Percentiles rank a stretch among this genome's conserved stretches.
Conservation (phyloP, 1,140 invertebrate species). For the Cydia splendana region DNA sequence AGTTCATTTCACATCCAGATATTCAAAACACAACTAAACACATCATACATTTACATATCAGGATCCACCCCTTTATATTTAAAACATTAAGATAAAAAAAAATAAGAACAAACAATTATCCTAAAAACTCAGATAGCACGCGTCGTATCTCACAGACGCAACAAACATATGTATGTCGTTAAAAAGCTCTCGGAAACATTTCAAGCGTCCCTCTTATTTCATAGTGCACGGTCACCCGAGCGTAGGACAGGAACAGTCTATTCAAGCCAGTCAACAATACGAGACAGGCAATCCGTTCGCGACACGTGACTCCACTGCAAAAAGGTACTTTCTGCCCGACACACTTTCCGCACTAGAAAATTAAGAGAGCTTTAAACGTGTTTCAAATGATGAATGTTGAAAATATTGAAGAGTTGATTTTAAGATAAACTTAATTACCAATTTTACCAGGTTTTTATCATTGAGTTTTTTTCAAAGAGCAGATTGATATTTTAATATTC, state of each 20-base stretch:
- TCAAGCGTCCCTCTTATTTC: constrained; percentile 10
- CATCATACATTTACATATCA: neutral
- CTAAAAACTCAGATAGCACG: neutral
- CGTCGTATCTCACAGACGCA: neutral
- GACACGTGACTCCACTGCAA: constrained; percentile 38
- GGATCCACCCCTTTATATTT: neutral
- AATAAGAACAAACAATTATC: neutral
- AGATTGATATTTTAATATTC: neutral
- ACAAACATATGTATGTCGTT: neutral
- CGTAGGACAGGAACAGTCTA: constrained; percentile 38
- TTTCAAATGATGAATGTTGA: too few species aligned
- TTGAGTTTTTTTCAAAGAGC: neutral
- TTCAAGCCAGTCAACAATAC: constrained; percentile 43
- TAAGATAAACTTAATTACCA: neutral
- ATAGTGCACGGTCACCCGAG: constrained; percentile 15
- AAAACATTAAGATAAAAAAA: neutral
- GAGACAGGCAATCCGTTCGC: constrained; percentile 32
- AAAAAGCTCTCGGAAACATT: neutral
- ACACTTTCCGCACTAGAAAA: constrained; percentile 7
- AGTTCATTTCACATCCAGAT: too few species aligned
- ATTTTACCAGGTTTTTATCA: neutral
- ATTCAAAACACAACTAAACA: too few species aligned
- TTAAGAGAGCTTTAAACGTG: neutral
- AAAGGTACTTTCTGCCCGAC: constrained; percentile 33
- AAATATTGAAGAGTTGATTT: too few species aligned